Evolutionary conservation across 2,113 vertebrate species (phyloP), one percentile per base, ranked within the genome.

Genomic region (Opisthocomus hoazin): DNA sequence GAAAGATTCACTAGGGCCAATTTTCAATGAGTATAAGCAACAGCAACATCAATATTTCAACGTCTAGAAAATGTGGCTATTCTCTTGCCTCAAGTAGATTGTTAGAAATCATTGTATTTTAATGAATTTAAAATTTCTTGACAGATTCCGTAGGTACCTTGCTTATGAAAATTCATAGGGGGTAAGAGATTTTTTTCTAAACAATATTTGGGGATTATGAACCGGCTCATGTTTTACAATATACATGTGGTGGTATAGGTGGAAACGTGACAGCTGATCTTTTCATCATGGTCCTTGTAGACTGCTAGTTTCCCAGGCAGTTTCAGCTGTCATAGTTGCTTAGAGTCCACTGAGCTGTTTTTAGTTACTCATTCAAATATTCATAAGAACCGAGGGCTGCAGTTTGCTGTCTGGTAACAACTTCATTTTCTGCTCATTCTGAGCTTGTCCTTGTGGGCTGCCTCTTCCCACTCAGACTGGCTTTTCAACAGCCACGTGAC

Each of bases 331-430:
- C 99, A 99, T 97, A 98, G 98, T 97, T 97, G 97, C 97, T 98
- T 98, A 98, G 97, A 98, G 98, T 98, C 98, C 98, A 98, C 96
- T 16, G 98, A 96, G 98, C 98, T 98, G 98, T 98, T 99, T 99
- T 99, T 98, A 99, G 99, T 98, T 98, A 96, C 96, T 95, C 96
- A 98, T 98, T 99, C 97, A 99, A 99, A 99, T 99, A 99, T 99
- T 99, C 98, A 99, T 99, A 96, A 98, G 98, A 95, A 97, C 89
- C 15, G 51, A 97, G 96, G 94, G 92, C 94, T 97, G 97, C 96
- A 97, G 98, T 98, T 98, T 96, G 96, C 98, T 98, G 94, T 98
- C 96, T 98, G 97, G 97, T 98, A 98, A 98, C 98, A 98, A 98
- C 97, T 98, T 98, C 97, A 98, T 98, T 98, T 98, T 98, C 94